These are phyloP conservation scores for Meloe dianella DNA, from an alignment of 2,888 invertebrate species.

Conservation along the genomic window DNA sequence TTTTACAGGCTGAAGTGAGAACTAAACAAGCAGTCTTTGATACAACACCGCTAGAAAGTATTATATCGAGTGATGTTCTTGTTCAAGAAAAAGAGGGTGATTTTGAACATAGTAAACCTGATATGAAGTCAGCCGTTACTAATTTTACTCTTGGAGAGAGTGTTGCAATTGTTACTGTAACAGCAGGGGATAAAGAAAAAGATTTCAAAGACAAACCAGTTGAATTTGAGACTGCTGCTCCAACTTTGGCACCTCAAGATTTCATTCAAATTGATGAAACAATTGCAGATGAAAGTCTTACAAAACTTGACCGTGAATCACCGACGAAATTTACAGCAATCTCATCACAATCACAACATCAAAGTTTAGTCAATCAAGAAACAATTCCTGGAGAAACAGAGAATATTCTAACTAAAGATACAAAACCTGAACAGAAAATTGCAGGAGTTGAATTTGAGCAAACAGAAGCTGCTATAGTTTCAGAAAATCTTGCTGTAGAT, in stretches of 20 bases:
- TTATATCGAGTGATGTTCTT: constrained; percentile 65
- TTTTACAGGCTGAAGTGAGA: constrained; percentile 37
- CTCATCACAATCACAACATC: constrained; percentile 62
- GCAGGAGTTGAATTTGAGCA: constrained; percentile 59
- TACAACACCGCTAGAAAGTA: constrained; percentile 62
- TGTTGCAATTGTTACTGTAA: constrained; percentile 64
- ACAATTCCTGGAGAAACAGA: constrained; percentile 67
- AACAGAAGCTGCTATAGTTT: constrained; percentile 59
- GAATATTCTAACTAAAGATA: constrained; percentile 59
- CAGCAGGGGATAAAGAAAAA: constrained; percentile 65
- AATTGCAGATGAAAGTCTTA: constrained; percentile 63
- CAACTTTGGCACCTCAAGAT: constrained; percentile 58
- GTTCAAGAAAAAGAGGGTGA: constrained; percentile 66
- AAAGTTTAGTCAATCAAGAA: constrained; percentile 64
- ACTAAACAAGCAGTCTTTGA: constrained; percentile 42
- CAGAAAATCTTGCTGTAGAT: constrained; percentile 61
- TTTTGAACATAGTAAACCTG: constrained; percentile 58
- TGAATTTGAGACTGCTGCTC: constrained; percentile 36
- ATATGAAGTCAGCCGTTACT: constrained; percentile 59
- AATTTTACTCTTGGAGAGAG: constrained; percentile 65
- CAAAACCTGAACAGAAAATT: constrained; percentile 58
- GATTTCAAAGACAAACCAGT: constrained; percentile 55
- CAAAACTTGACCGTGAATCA: constrained; percentile 56
- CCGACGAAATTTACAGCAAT: constrained; percentile 60
- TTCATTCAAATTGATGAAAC: constrained; percentile 65